Conservation (phyloP, 2,888 invertebrate species). For the Odontocolon sp. region DNA sequence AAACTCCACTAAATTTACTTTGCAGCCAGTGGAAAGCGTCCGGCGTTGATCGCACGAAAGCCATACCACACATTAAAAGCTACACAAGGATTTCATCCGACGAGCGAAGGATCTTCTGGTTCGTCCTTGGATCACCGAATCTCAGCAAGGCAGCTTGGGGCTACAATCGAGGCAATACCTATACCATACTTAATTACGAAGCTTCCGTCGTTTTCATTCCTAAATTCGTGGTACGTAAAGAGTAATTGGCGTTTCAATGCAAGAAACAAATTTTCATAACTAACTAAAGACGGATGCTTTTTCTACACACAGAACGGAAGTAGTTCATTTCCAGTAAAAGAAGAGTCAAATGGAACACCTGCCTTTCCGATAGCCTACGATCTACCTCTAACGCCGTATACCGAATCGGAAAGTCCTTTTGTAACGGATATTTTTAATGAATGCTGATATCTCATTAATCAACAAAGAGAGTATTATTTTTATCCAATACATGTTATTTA, state of each 20-base stretch:
- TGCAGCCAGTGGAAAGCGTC: slow-evolving; percentile 92
- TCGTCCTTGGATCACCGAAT: slow-evolving; percentile 95
- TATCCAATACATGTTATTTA: not conserved
- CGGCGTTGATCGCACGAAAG: slow-evolving; percentile 86
- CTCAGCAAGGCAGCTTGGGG: slow-evolving; percentile 99
- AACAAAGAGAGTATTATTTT: not conserved
- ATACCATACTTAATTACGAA: slow-evolving; percentile 92
- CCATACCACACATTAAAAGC: slow-evolving; percentile 98
- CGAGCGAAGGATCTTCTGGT: slow-evolving; percentile 88
- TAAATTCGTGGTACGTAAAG: slow-evolving; percentile 87
- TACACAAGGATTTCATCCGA: slow-evolving; percentile 91
- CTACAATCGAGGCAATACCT: slow-evolving; percentile 62
- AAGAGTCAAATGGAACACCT: slow-evolving; percentile 67
- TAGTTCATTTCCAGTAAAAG: slow-evolving; percentile 83
- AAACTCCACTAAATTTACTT: slow-evolving; percentile 16
- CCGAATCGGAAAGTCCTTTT: slow-evolving; percentile 87
- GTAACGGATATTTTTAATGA: slow-evolving; percentile 85
- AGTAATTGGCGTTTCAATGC: slow-evolving; percentile 10
- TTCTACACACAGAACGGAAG: slow-evolving; percentile 83
- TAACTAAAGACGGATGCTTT: slow-evolving; percentile 24
- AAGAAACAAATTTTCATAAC: not conserved
- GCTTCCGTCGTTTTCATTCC: slow-evolving; percentile 95
- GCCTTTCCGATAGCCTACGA: slow-evolving; percentile 90
- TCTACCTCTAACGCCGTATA: slow-evolving; percentile 89
- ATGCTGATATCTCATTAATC: not conserved